Percentiles rank a stretch among this genome's conserved stretches.
Conservation (phyloP, 2,797 vertebrate species). For the Danio jaintianensis region DNA sequence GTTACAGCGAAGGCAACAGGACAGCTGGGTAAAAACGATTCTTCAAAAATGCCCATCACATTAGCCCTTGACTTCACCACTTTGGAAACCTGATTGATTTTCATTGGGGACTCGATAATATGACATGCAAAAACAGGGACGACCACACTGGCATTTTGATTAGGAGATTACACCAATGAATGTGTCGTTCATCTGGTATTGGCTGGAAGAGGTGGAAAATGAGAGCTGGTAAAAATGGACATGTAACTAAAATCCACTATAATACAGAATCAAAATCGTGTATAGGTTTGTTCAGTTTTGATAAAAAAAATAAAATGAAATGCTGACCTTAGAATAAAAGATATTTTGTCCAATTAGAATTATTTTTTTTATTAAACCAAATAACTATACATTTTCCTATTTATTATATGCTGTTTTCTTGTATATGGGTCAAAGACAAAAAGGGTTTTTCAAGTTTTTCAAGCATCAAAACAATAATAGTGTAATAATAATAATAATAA, state of each 20-base stretch:
- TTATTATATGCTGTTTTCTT: no score
- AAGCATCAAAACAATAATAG: no score
- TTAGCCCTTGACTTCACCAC: constrained; percentile 81
- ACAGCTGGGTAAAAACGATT: constrained; percentile 60
- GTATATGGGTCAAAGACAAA: no score
- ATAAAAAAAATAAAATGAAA: constrained; percentile 13
- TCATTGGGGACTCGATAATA: constrained; percentile 60
- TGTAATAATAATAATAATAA: no score
- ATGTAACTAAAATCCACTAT: background rate
- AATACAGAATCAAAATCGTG: background rate
- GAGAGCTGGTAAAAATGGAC: background rate
- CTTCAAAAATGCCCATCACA: constrained; percentile 72
- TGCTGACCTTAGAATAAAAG: background rate
- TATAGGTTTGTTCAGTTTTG: background rate
- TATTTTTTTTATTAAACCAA: no score
- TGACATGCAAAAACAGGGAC: constrained; percentile 41
- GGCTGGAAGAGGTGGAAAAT: background rate
- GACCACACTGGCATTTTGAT: constrained; percentile 19
- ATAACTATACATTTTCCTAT: no score
- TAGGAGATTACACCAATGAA: constrained; percentile 32
- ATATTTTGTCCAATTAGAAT: background rate
- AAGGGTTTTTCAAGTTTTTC: no score
- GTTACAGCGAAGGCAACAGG: constrained; percentile 76
- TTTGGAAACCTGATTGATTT: constrained; percentile 69
- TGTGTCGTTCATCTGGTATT: background rate